phyloP scores from a whole-genome alignment of 2,888 invertebrate species.

The Nephrotoma appendiculata region DNA sequence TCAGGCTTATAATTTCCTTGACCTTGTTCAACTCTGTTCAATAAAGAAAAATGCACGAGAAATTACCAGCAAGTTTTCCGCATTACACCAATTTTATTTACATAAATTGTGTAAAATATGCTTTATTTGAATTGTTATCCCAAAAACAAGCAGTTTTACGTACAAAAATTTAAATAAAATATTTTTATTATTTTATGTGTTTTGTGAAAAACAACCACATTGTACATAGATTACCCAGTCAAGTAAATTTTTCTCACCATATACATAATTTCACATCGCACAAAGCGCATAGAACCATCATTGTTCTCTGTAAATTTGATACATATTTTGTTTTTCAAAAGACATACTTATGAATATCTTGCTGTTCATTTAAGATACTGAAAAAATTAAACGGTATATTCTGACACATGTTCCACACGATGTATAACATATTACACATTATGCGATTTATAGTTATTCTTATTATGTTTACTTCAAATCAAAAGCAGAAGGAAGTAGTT shows the following conservation, averaged over 20 bases:
- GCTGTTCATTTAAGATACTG: not conserved
- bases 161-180: not conserved
- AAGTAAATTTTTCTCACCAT: not conserved
- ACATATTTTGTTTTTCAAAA: not conserved
- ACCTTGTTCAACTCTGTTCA: too few species aligned
- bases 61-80: too few species aligned
- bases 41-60: too few species aligned
- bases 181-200: not conserved
- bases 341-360: not conserved
- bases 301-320: not conserved
- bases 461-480: not conserved
- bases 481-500: too few species aligned
- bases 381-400: not conserved
- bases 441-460: not conserved
- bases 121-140: not conserved
- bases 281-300: not conserved
- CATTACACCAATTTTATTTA: too few species aligned
- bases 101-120: too few species aligned
- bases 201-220: not conserved
- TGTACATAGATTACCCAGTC: not conserved
- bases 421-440: not conserved
- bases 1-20: too few species aligned
- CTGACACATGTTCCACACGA: not conserved
- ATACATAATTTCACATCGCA: not conserved
- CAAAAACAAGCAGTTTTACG: not conserved